phyloP scores from a whole-genome alignment of 2,888 invertebrate genomes.

The Allygus modestus region DNA sequence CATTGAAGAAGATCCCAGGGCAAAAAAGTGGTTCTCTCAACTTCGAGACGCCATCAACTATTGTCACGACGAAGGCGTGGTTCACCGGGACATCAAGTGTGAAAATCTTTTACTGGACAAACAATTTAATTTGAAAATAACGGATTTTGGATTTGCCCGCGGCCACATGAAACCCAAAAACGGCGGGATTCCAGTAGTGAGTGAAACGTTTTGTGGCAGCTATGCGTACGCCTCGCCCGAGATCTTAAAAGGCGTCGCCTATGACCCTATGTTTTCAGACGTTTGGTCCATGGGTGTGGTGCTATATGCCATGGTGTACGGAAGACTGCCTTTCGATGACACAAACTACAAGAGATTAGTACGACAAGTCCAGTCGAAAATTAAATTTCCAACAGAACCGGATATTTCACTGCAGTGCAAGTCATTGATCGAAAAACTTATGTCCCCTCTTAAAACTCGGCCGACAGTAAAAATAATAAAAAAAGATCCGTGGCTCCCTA shows the following conservation, averaged over 20 bases:
- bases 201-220: constrained; percentile 93
- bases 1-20: constrained; percentile 84
- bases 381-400: constrained; percentile 83
- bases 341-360: constrained; percentile 85
- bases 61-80: constrained; percentile 89
- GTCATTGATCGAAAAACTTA: constrained; percentile 82
- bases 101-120: constrained; percentile 88
- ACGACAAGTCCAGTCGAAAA: constrained; percentile 87
- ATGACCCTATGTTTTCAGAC: constrained; percentile 89
- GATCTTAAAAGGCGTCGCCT: constrained; percentile 89
- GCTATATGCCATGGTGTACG: constrained; percentile 90
- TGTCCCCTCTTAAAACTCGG: constrained; percentile 83
- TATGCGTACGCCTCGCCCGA: constrained; percentile 95
- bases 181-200: constrained; percentile 81
- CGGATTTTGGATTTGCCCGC: constrained; percentile 90
- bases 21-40: constrained; percentile 85
- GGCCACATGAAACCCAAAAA: constrained; percentile 81
- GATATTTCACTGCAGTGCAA: constrained; percentile 82
- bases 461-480: constrained; percentile 82
- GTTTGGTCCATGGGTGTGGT: constrained; percentile 95
- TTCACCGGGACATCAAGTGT: constrained; percentile 91
- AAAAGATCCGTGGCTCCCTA: constrained; percentile 81
- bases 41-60: constrained; percentile 86
- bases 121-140: constrained; percentile 84
- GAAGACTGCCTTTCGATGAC: constrained; percentile 91